These are phyloP conservation scores for Eulacestoma nigropectus DNA, from an alignment of 2,113 vertebrate genomes.

Conservation along the genomic window DNA sequence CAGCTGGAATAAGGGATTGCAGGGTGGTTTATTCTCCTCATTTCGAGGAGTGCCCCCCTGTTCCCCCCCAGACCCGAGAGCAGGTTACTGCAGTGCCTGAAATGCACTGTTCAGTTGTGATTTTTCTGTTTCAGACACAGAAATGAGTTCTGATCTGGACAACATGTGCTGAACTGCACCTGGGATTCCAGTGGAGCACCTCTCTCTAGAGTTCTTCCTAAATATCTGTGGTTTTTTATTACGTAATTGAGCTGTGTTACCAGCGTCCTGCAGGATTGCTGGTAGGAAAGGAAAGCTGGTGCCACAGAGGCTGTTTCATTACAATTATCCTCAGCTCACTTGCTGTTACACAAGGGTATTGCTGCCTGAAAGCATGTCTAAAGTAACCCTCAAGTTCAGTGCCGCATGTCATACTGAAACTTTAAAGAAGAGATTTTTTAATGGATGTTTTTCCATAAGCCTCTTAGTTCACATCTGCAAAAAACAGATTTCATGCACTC, in stretches of 20 bases:
- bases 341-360: constrained; percentile 4
- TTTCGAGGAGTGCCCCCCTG: background rate
- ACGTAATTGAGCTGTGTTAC: background rate
- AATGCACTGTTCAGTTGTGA: background rate
- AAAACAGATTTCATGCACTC: background rate
- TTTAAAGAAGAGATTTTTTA: background rate
- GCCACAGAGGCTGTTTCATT: background rate
- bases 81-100: background rate
- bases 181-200: background rate
- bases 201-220: background rate
- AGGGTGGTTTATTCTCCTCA: background rate
- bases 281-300: background rate
- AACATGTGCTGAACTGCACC: background rate
- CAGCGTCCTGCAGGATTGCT: background rate
- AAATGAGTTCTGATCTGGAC: background rate
- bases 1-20: background rate
- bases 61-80: background rate
- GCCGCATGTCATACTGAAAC: background rate
- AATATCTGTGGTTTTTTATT: background rate
- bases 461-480: background rate
- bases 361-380: constrained; percentile 4
- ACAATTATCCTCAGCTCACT: constrained; percentile 10
- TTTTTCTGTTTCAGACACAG: background rate
- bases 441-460: background rate
- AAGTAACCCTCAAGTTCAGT: background rate